Percentiles rank a stretch among this genome's conserved stretches.
Evolutionary conservation across 2,797 vertebrate species (phyloP).

Genomic region (Xyrichtys novacula): DNA sequence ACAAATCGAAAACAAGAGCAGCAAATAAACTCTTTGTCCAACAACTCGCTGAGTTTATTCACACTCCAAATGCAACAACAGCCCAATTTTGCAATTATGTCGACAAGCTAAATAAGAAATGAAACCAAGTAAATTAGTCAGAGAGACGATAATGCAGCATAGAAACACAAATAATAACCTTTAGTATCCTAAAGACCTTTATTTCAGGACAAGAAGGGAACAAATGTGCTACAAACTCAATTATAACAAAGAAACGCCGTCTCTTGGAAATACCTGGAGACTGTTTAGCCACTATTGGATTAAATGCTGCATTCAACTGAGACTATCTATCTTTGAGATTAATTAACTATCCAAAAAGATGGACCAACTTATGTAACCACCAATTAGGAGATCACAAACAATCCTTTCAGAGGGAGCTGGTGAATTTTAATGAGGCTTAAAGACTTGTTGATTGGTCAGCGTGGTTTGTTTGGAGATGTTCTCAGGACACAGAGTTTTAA

Average conservation of each 20-base stretch:
- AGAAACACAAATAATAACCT: constrained; percentile 22
- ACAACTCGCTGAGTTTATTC: constrained; percentile 8
- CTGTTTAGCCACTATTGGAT: constrained; percentile 65
- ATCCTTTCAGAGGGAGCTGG: constrained; percentile 56
- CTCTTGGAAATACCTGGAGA: constrained; percentile 54
- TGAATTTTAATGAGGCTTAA: constrained; percentile 71
- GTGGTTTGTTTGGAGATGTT: constrained; percentile 57
- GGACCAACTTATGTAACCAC: constrained; percentile 76
- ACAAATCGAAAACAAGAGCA: constrained; percentile 28
- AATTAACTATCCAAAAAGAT: constrained; percentile 76
- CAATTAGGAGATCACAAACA: constrained; percentile 77
- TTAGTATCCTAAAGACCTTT: constrained; percentile 16
- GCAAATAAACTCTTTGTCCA: constrained; percentile 24
- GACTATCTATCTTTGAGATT: constrained; percentile 65
- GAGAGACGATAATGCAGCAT: constrained; percentile 5
- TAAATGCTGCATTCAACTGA: constrained; percentile 47
- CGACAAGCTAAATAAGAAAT: neutral
- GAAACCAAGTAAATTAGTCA: constrained; percentile 13
- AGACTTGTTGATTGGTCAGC: constrained; percentile 61
- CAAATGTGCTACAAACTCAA: constrained; percentile 28
- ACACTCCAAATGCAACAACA: neutral
- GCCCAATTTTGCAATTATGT: constrained; percentile 15
- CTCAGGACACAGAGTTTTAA: constrained; percentile 43
- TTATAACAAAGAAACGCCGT: constrained; percentile 61
- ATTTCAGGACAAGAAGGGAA: constrained; percentile 12